Percentiles rank a stretch among this genome's conserved stretches.
phyloP scores from a whole-genome alignment of 2,888 invertebrate species.

The Zygothrica quintamaculata region DNA sequence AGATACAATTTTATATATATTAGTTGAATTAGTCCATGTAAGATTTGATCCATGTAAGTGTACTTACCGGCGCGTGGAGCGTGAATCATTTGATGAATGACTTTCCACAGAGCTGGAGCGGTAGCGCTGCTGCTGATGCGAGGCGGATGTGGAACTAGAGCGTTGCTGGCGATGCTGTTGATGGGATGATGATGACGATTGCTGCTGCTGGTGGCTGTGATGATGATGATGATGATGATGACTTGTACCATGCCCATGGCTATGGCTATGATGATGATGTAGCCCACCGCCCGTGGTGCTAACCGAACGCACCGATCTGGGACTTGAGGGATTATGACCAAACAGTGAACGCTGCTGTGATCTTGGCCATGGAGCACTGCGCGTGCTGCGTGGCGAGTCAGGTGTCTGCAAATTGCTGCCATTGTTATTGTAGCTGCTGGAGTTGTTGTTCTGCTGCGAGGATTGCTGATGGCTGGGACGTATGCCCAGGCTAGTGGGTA shows the following conservation, averaged over 20 bases:
- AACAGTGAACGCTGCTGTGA: slow-evolving; percentile 91
- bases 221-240: slow-evolving; percentile 66
- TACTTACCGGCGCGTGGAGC: slow-evolving; percentile 89
- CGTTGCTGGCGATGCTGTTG: slow-evolving; percentile 83
- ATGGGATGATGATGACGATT: slow-evolving; percentile 59
- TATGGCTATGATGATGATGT: slow-evolving; percentile 80
- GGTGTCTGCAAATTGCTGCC: slow-evolving; percentile 84
- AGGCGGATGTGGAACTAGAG: slow-evolving; percentile 83
- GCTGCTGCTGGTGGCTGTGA: no score
- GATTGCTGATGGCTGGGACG: slow-evolving; percentile 80
- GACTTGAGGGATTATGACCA: slow-evolving; percentile 90
- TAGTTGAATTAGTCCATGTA: slow-evolving; percentile 23
- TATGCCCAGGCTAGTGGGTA: slow-evolving; percentile 85
- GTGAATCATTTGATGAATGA: slow-evolving; percentile 94
- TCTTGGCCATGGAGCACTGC: slow-evolving; percentile 92
- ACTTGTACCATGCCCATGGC: slow-evolving; percentile 76
- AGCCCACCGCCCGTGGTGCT: slow-evolving; percentile 81
- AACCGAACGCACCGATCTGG: slow-evolving; percentile 92
- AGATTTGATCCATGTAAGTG: not conserved
- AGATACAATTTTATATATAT: not conserved
- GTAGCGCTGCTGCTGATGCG: slow-evolving; percentile 85
- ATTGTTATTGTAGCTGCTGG: slow-evolving; percentile 78
- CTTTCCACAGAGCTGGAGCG: slow-evolving; percentile 94
- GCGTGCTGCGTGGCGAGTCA: slow-evolving; percentile 92
- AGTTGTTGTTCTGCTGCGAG: slow-evolving; percentile 77